Evolutionary conservation across 2,888 invertebrate genomes (phyloP).

Genomic region (Hoplodrina blanda): DNA sequence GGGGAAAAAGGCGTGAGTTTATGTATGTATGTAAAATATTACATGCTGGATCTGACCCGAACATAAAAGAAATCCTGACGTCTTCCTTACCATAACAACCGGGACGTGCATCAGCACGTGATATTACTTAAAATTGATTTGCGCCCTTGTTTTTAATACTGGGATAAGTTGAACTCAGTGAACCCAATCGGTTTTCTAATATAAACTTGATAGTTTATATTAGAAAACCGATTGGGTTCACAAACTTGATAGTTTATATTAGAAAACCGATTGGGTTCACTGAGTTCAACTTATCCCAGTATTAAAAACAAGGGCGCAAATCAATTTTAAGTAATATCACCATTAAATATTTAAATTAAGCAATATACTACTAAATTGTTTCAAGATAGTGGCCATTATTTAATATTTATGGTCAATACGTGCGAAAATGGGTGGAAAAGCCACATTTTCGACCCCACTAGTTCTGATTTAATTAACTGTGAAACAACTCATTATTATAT

Average conservation of each 20-base stretch:
- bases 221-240: slow-evolving; percentile 2
- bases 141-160: slow-evolving; percentile 29
- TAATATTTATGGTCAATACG: slow-evolving; percentile 22
- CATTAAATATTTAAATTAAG: slow-evolving; percentile 26
- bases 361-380: slow-evolving; percentile 14
- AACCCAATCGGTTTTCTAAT: slow-evolving; percentile 7
- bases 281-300: slow-evolving; percentile 12
- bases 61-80: slow-evolving; percentile 35
- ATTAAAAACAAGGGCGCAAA: slow-evolving; percentile 35
- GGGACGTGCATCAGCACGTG: slow-evolving; percentile 16
- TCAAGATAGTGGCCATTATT: slow-evolving; percentile 22
- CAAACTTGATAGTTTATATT: slow-evolving; percentile 43
- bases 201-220: slow-evolving; percentile 47
- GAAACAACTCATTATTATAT: neutral
- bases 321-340: slow-evolving; percentile 15
- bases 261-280: slow-evolving; percentile 1
- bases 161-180: slow-evolving; percentile 8
- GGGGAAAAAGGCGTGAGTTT: too few species aligned
- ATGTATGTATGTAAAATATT: too few species aligned
- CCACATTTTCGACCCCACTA: neutral
- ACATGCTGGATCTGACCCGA: slow-evolving; percentile 30
- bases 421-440: slow-evolving; percentile 5
- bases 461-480: slow-evolving; percentile 8
- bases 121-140: slow-evolving; percentile 27
- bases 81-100: slow-evolving; percentile 33